phyloP scores from a whole-genome alignment of 2,797 vertebrate genomes.

The Amblyraja radiata region DNA sequence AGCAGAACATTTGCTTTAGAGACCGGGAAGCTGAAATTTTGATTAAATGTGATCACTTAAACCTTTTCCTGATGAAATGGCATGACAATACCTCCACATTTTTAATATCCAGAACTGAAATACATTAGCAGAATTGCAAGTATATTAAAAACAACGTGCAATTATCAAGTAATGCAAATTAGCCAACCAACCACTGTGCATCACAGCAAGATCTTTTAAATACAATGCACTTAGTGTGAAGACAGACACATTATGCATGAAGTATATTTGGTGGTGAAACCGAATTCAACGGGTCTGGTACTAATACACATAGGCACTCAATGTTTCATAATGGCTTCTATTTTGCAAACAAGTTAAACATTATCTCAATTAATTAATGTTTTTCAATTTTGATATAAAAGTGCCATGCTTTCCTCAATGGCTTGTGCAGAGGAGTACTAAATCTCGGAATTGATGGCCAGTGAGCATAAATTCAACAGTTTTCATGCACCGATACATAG shows the following conservation, averaged over 20 bases:
- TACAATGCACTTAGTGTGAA: neutral
- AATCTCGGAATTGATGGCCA: neutral
- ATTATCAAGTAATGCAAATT: neutral
- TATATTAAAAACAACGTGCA: neutral
- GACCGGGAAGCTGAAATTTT: neutral
- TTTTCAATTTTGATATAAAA: neutral
- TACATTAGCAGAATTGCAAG: neutral
- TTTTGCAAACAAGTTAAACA: neutral
- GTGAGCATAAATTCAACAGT: neutral
- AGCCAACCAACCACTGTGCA: neutral
- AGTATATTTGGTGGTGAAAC: neutral
- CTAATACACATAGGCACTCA: neutral
- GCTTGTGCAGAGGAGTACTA: neutral
- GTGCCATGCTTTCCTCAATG: neutral
- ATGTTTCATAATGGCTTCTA: neutral
- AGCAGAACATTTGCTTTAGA: conserved; percentile 3
- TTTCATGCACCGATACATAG: neutral
- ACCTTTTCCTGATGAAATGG: neutral
- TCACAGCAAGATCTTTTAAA: conserved; percentile 1
- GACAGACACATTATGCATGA: neutral
- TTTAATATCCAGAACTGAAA: neutral
- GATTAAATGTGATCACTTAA: neutral
- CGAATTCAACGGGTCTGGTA: neutral
- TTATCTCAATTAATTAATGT: neutral
- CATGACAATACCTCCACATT: neutral